phyloP scores from a whole-genome alignment of 2,113 vertebrate species.

The Corynorhinus townsendii region DNA sequence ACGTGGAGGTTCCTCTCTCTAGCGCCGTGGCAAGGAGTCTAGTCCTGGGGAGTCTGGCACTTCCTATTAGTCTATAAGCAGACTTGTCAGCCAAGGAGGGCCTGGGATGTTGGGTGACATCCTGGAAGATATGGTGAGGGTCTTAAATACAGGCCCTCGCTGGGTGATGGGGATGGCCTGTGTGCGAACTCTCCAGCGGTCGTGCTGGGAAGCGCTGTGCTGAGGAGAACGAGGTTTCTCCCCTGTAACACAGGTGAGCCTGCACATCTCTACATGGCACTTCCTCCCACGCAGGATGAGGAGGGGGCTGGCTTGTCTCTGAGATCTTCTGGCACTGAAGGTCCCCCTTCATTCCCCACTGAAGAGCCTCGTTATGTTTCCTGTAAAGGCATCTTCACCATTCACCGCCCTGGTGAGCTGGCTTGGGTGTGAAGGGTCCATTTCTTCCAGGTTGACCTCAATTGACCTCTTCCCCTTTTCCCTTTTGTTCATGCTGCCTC shows the following conservation, averaged over 20 bases:
- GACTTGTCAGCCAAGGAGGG: neutral
- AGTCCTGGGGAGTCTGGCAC: neutral
- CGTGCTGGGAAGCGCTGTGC: neutral
- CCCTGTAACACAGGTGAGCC: neutral
- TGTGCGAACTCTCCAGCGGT: rapidly evolving
- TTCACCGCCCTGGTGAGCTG: neutral
- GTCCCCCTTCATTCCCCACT: neutral
- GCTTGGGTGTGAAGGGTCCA: neutral
- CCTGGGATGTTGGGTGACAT: neutral
- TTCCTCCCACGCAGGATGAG: neutral
- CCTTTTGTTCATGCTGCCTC: neutral
- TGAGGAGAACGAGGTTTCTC: neutral
- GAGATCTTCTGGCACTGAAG: neutral
- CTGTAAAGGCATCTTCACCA: neutral
- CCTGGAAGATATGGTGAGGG: neutral
- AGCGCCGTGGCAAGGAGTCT: too few relatives aligned
- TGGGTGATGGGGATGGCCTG: neutral
- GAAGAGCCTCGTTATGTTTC: neutral
- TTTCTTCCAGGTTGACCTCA: neutral
- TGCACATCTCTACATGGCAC: neutral
- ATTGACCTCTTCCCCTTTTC: neutral
- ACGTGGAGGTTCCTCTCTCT: neutral
- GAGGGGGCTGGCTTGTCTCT: neutral
- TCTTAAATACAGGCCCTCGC: neutral
- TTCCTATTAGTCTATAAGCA: neutral